Base-by-base conservation (phyloP, 2,113 vertebrate genomes). In the Strix aluco region DNA sequence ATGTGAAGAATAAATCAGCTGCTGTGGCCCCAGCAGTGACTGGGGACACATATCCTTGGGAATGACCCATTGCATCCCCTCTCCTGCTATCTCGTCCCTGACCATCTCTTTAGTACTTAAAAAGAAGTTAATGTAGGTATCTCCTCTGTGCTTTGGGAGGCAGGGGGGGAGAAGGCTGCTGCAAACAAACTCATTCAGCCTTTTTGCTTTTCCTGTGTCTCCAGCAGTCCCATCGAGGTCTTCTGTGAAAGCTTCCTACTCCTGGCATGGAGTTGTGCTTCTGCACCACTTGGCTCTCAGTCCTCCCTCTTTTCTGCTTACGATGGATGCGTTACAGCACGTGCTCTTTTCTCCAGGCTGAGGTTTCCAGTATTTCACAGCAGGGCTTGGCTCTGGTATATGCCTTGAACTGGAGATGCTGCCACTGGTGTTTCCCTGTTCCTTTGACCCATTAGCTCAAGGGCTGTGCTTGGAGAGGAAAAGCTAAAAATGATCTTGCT, bases 271-370 rank as follows among this genome's bases (percentile, higher is more conserved):
- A 19, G 11, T n/a, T 54, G 23, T 49, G 36, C 36, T 44, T 49
- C 47, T 89, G 26, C 3, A 1, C 61, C 2, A 0, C 40, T 17
- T 67, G 42, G 30, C 23, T 25, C 30, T 54, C 40, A 29, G 40
- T 27, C 40, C 54, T 73, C 40, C n/a, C 4, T 1, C 26, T 57
- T 47, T 19, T 30, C 21, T 34, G 32, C 52, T 58, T 44, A 3
- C 0, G 0, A 23, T 9, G 23, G 38, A 29, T 52, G 17, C 79
- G 26, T 23, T 23, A 22, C 27, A 27, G n/a, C 8, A 6, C 11
- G 1, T 32, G 46, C 6, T 66, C 52, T 59, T 38, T 55, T 38
- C 42, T 51, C 14, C 47, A 17, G 54, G 47, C 32, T 62, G 47
- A 38, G 15, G 74, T 12, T 51, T 49, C 40, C 38, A 25, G 32